phyloP scores from a whole-genome alignment of 2,888 invertebrate species.

The Mimachlamys varia region DNA sequence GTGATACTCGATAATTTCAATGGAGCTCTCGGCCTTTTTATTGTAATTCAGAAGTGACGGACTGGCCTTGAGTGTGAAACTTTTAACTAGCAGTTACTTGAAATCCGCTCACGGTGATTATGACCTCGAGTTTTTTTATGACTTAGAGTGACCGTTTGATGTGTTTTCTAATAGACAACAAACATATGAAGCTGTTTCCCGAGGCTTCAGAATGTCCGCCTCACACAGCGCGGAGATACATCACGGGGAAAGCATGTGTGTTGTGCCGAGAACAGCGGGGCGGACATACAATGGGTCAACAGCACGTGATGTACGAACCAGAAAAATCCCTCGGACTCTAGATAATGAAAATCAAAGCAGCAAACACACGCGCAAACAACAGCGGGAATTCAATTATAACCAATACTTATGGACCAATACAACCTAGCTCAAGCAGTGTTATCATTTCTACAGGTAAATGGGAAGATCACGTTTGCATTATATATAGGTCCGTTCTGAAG shows the following conservation, averaged over 20 bases:
- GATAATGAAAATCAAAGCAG: background rate
- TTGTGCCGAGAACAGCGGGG: background rate
- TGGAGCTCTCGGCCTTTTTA: background rate
- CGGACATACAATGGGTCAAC: background rate
- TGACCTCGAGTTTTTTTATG: background rate
- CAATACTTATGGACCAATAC: background rate
- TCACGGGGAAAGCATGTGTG: background rate
- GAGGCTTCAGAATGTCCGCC: background rate
- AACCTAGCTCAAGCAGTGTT: background rate
- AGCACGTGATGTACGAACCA: background rate
- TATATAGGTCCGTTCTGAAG: no score
- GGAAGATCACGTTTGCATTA: no score
- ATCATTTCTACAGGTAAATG: no score
- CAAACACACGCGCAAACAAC: background rate
- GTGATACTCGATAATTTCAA: background rate
- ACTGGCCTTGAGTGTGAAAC: background rate
- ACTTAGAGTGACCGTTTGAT: background rate
- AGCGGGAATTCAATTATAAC: background rate
- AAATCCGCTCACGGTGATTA: background rate
- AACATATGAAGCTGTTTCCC: slow-evolving; percentile 1
- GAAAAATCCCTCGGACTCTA: background rate
- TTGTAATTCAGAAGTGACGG: background rate
- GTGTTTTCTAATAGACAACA: background rate
- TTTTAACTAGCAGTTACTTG: background rate
- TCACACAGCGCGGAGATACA: background rate